These are phyloP conservation scores for Epizoanthus ramosus DNA, from an alignment of 92 coral and sea anemone species.

Conservation along the genomic window DNA sequence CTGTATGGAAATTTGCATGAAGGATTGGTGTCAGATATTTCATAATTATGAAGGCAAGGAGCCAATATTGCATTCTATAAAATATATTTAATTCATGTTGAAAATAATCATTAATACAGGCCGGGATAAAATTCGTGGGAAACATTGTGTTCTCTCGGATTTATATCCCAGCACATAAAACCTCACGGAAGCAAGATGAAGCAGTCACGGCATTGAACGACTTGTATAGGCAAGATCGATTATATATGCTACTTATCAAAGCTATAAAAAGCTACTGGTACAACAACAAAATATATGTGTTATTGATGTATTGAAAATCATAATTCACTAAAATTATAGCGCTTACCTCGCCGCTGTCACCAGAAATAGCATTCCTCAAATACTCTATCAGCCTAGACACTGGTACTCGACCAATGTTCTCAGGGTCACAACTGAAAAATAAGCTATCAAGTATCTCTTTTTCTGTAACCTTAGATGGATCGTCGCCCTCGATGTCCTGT, in stretches of 20 bases:
- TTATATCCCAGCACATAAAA: too few species aligned
- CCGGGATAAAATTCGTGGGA: too few species aligned
- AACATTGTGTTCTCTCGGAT: too few species aligned
- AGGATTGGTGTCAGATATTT: too few species aligned
- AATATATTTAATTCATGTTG: too few species aligned
- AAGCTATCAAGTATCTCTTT: constrained; percentile 89
- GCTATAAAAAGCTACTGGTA: not conserved
- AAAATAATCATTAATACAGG: too few species aligned
- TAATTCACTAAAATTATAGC: not conserved
- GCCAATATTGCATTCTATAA: too few species aligned
- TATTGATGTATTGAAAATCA: not conserved
- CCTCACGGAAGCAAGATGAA: too few species aligned
- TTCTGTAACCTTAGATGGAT: constrained; percentile 71
- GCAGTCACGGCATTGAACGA: too few species aligned
- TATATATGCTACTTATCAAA: not conserved
- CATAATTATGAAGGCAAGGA: too few species aligned
- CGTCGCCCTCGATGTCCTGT: constrained; percentile 55
- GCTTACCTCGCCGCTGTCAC: constrained; percentile 75
- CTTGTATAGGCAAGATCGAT: too few species aligned
- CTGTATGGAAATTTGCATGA: too few species aligned
- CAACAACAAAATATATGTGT: not conserved
- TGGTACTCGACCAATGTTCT: constrained; percentile 77
- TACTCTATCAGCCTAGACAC: constrained; percentile 91
- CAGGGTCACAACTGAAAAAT: constrained; percentile 85
- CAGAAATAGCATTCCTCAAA: constrained; percentile 84